These are phyloP conservation scores for Melanotaenia boesemani DNA, from an alignment of 2,797 vertebrate genomes.

Conservation along the genomic window DNA sequence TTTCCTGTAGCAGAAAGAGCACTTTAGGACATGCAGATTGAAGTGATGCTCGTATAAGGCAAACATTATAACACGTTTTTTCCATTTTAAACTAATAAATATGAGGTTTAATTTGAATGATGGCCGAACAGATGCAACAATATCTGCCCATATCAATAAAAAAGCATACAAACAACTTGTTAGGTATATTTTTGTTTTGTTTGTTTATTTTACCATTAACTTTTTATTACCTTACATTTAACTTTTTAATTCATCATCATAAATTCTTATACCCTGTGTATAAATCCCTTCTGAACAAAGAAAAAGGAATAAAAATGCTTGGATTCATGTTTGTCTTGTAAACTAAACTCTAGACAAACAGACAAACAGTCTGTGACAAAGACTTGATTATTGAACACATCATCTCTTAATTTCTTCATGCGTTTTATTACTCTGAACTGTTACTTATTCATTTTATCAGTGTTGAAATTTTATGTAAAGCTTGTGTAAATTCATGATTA, in stretches of 20 bases:
- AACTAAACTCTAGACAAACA: neutral
- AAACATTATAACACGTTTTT: too few species aligned
- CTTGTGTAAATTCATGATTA: constrained; percentile 1
- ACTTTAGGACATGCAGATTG: neutral
- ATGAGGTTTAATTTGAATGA: neutral
- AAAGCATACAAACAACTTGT: too few species aligned
- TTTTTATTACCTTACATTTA: neutral
- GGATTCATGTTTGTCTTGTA: neutral
- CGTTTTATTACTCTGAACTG: neutral
- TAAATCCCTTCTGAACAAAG: too few species aligned
- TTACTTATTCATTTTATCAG: neutral
- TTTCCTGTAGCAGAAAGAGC: neutral
- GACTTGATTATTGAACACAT: neutral
- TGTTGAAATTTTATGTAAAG: neutral
- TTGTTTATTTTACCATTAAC: neutral
- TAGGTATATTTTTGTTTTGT: too few species aligned
- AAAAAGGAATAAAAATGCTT: neutral
- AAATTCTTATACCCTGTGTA: too few species aligned
- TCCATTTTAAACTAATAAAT: neutral
- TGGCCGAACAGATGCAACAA: too few species aligned
- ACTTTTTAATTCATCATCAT: neutral
- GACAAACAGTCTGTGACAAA: too few species aligned
- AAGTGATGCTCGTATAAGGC: too few species aligned
- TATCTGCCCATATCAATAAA: too few species aligned
- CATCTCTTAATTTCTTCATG: neutral